Percentiles rank a stretch among this genome's conserved stretches.
Conservation (phyloP, 2,113 vertebrate species). For the Sylvilagus bachmani region DNA sequence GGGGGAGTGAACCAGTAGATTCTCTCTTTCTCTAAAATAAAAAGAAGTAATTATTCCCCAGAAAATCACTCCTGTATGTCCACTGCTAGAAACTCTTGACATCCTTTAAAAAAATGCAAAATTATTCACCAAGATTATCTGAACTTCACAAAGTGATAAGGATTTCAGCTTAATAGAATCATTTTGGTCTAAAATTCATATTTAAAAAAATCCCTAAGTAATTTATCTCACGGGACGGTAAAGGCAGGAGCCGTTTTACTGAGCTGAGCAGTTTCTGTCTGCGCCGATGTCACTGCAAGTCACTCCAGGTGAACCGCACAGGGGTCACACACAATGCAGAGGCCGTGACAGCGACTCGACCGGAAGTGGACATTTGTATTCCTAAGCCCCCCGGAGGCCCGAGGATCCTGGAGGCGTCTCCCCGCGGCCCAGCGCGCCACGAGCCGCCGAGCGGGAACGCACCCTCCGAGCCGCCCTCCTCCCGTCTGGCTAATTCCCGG, state of each 20-base stretch:
- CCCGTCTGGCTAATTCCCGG: neutral
- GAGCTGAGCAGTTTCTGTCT: neutral
- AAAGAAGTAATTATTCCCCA: neutral
- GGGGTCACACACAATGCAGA: neutral
- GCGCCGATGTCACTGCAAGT: neutral
- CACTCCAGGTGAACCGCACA: neutral
- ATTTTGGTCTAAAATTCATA: neutral
- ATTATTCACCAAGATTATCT: neutral
- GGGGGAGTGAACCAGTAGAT: too few species aligned
- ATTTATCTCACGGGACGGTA: neutral
- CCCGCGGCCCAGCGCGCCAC: too few species aligned
- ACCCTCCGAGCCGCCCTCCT: neutral
- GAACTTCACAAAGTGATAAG: neutral
- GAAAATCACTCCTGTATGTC: neutral
- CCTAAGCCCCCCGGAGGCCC: neutral
- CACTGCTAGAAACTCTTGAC: neutral
- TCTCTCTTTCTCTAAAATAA: neutral
- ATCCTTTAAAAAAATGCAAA: neutral
- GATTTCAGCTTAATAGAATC: neutral
- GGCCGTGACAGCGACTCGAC: neutral
- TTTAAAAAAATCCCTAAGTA: neutral
- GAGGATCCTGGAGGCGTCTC: neutral
- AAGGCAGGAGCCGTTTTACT: neutral
- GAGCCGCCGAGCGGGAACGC: neutral
- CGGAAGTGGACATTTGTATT: neutral